Base-by-base conservation (phyloP, 1,140 invertebrate genomes). In the Drosophila teissieri region DNA sequence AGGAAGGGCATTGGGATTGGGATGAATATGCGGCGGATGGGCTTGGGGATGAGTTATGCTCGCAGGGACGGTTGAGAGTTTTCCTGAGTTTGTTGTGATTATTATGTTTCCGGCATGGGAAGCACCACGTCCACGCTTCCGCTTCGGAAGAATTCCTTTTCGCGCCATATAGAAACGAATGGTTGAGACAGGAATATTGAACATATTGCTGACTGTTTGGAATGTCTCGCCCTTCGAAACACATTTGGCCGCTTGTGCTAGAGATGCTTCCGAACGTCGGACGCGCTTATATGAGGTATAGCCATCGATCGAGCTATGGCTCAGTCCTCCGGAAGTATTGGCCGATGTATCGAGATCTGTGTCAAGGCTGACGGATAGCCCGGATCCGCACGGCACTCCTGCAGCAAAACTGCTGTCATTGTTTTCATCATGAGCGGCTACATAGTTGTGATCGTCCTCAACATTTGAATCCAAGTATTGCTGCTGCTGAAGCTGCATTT, bases 111-210 rank as follows among this genome's bases (percentile, higher is more conserved):
- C 69, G 6, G 79, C 73, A 63, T 85, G 80, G 3, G 91, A 90
- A 24, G 93, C 92, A 56, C 92, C 94, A 10, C 94, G 94, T 1
- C 96, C 96, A 17, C 96, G 93, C 84, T 96, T 95, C 72, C 96
- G 94, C 78, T 94, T 94, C 22, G 96, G 96, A 53, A 97, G 90
- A 63, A 96, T 96, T 6, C 96, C 96, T 91, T 96, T 96, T 60
- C 96, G 93, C 24, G 96, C 96, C 96, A 96, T 96, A 92, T 96
- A 96, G 91, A 97, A 96, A 19, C 95, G 94, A 91, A 96, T 96
- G 54, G 96, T 96, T n/a, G 95, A 96, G 69, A 96, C 96, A 49
- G 96, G 96, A 92, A 96, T 97, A 83, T 96, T 96, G 89, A 96
- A 97, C 93, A 96, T 96, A 85, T 96, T 95, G 39, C 95, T 96